These are phyloP conservation scores for Mystacornis crossleyi DNA, from an alignment of 2,113 vertebrate genomes.

Conservation along the genomic window DNA sequence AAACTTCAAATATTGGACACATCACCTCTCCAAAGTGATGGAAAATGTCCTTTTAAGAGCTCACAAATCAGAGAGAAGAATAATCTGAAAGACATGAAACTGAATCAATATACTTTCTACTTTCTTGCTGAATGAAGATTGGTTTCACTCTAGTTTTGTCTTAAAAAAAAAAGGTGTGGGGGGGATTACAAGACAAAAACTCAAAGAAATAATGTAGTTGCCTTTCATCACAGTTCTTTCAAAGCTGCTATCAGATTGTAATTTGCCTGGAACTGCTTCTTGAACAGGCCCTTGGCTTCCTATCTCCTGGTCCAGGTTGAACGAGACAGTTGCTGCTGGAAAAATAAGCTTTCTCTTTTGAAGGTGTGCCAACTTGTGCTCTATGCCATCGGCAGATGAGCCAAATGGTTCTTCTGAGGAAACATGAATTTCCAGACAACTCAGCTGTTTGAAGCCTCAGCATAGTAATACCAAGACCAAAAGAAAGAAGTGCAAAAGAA, in stretches of 20 bases:
- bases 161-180: not conserved
- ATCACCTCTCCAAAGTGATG: not conserved
- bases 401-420: slow-evolving; percentile 32
- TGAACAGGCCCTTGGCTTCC: not conserved
- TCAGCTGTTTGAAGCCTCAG: not conserved
- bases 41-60: not conserved
- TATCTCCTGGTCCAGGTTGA: slow-evolving; percentile 22
- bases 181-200: not conserved
- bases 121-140: not conserved
- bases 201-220: not conserved
- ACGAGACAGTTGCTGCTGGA: slow-evolving; percentile 15
- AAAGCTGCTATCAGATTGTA: not conserved
- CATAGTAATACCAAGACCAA: not conserved
- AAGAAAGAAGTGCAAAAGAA: not conserved
- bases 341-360: slow-evolving; percentile 27
- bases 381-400: not conserved
- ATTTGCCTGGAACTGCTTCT: slow-evolving; percentile 7
- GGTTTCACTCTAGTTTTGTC: not conserved
- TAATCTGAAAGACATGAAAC: not conserved
- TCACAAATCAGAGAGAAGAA: not conserved
- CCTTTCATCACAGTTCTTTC: not conserved
- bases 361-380: not conserved
- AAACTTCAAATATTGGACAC: not conserved
- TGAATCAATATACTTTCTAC: not conserved
- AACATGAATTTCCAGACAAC: slow-evolving; percentile 18